These are phyloP conservation scores for Lontra canadensis DNA, from an alignment of 2,113 vertebrate species.

Conservation along the genomic window DNA sequence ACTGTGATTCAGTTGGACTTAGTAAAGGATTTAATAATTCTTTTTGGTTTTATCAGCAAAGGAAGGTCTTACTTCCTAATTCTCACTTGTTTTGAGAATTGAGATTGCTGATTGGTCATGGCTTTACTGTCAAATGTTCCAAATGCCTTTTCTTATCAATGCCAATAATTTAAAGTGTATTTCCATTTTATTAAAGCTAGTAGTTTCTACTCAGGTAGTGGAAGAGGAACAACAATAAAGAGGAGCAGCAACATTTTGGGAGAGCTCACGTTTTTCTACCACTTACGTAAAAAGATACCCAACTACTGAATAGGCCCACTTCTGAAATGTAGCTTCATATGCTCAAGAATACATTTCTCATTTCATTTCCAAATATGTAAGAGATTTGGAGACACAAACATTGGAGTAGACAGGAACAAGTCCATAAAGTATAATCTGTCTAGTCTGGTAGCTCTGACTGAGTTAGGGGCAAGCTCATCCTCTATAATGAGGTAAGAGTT, in stretches of 20 bases:
- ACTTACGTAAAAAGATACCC: neutral
- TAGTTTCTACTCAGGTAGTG: neutral
- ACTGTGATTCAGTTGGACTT: neutral
- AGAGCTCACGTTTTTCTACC: neutral
- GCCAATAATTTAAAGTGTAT: neutral
- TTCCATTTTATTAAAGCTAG: neutral
- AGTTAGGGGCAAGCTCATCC: neutral
- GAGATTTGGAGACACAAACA: neutral
- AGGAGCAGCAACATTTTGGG: neutral
- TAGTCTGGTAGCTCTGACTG: neutral
- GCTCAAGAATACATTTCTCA: neutral
- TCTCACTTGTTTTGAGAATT: conserved; percentile 33
- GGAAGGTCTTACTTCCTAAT: neutral
- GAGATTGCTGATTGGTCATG: neutral
- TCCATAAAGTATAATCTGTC: neutral
- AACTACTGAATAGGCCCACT: neutral
- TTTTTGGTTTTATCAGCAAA: conserved; percentile 3
- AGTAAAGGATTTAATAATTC: conserved; percentile 1
- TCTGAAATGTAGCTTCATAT: neutral
- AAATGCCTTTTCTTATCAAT: conserved; percentile 26
- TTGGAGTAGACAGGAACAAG: neutral
- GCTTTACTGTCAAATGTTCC: neutral
- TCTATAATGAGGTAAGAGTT: neutral
- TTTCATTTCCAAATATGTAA: neutral
- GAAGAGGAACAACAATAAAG: neutral